Percentiles rank a stretch among this genome's conserved stretches.
Evolutionary conservation across 2,113 vertebrate species (phyloP).

Genomic region (Pachyramphus minor): DNA sequence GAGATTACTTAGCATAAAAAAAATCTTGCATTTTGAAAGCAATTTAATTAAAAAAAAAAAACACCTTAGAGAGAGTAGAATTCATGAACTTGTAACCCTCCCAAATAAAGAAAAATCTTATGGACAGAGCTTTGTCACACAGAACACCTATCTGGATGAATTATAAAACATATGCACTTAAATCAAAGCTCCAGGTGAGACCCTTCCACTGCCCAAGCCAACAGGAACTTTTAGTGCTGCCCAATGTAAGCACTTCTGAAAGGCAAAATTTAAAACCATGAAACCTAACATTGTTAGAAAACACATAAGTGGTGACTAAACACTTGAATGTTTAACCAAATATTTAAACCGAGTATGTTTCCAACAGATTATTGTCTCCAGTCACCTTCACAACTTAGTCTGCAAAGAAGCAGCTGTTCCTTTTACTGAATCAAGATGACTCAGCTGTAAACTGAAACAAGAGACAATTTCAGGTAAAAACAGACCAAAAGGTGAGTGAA

Average conservation of each 20-base stretch:
- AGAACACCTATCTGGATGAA: neutral
- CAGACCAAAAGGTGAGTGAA: neutral
- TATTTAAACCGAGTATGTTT: neutral
- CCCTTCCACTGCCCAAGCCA: neutral
- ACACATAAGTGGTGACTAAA: fast-evolving
- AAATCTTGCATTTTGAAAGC: neutral
- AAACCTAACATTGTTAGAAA: neutral
- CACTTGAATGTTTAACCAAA: neutral
- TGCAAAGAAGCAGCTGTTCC: neutral
- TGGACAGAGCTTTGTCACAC: neutral
- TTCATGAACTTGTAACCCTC: neutral
- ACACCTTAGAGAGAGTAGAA: neutral
- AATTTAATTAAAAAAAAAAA: neutral
- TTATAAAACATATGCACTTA: fast-evolving
- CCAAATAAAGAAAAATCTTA: neutral
- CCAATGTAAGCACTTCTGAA: neutral
- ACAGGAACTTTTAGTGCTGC: neutral
- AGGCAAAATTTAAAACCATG: neutral
- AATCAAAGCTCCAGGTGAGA: neutral
- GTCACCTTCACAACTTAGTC: neutral
- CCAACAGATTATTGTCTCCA: neutral
- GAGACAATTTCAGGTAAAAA: neutral
- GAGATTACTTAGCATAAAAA: neutral
- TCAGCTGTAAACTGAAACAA: neutral
- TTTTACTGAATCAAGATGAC: neutral